Conservation (phyloP, 2,888 invertebrate genomes). For the Biston betularia region DNA sequence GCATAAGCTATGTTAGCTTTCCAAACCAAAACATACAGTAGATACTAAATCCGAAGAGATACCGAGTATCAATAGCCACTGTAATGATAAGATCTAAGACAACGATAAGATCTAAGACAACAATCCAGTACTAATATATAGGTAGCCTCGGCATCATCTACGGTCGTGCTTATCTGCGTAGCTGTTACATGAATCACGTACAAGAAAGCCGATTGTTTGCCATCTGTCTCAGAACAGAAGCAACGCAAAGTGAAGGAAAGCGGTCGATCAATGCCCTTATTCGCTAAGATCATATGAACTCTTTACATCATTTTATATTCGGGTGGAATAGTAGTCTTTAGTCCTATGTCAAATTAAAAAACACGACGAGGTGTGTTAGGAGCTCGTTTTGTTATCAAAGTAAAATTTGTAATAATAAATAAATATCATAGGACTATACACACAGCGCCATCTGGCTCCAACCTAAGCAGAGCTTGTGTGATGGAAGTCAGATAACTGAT, state of each 20-base stretch:
- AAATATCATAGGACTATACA: too few relatives aligned
- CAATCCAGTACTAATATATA: conserved; percentile 27
- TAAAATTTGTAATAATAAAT: too few relatives aligned
- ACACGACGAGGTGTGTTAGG: too few relatives aligned
- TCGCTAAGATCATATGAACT: background rate
- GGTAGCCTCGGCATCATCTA: conserved; percentile 35
- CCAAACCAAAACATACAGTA: background rate
- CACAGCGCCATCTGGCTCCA: too few relatives aligned
- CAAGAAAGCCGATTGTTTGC: conserved; percentile 53
- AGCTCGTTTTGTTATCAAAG: too few relatives aligned
- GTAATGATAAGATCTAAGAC: conserved; percentile 29
- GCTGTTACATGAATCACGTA: conserved; percentile 47
- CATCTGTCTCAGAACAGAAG: conserved; percentile 24
- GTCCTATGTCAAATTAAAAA: too few relatives aligned
- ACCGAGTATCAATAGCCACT: background rate
- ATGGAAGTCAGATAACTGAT: too few relatives aligned
- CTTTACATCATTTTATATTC: background rate
- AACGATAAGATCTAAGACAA: conserved; percentile 30
- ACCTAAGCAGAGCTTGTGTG: too few relatives aligned
- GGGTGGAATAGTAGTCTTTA: too few relatives aligned
- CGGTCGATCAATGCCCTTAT: background rate
- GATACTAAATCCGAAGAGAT: background rate
- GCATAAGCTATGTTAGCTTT: background rate
- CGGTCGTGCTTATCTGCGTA: conserved; percentile 42
- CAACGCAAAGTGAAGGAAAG: background rate